A percentile compares a stretch with the other conserved stretches of the same genome.
Evolutionary conservation across 2,888 invertebrate species (phyloP).

Genomic region (Psococerastis gibbosa): DNA sequence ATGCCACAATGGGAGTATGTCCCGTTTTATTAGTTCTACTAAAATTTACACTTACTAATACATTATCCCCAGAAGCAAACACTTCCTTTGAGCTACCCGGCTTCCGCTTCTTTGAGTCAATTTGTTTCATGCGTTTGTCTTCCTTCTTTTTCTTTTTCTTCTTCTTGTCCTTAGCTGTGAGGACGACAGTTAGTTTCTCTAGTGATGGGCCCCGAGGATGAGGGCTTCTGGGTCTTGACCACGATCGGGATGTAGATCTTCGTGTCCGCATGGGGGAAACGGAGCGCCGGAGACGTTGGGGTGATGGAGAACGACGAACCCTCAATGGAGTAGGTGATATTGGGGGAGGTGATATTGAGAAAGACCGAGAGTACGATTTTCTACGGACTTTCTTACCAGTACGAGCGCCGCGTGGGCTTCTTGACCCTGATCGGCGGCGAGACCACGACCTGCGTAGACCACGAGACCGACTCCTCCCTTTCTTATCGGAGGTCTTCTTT

Average conservation of each 20-base stretch:
- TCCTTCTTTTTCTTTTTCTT: slow-evolving; percentile 24
- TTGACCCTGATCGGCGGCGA: background rate
- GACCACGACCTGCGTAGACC: slow-evolving; percentile 12
- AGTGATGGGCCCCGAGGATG: background rate
- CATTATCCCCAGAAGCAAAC: slow-evolving; percentile 82
- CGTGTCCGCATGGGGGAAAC: slow-evolving; percentile 2
- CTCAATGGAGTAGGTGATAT: background rate
- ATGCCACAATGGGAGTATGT: slow-evolving; percentile 21
- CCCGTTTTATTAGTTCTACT: slow-evolving; percentile 40
- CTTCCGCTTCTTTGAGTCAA: slow-evolving; percentile 22
- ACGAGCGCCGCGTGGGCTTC: background rate
- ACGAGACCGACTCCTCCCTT: slow-evolving; percentile 15
- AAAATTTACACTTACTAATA: slow-evolving; percentile 81
- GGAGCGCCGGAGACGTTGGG: background rate
- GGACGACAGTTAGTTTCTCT: slow-evolving; percentile 22
- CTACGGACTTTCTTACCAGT: slow-evolving; percentile 1
- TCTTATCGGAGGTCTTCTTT: slow-evolving; percentile 1
- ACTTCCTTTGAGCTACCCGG: slow-evolving; percentile 49
- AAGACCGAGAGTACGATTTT: background rate
- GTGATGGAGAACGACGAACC: background rate
- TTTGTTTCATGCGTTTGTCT: slow-evolving; percentile 26
- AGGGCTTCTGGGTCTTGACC: slow-evolving; percentile 19
- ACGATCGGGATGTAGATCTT: slow-evolving; percentile 17
- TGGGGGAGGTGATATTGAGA: background rate
- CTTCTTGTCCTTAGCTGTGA: slow-evolving; percentile 21